These are phyloP conservation scores for Gandaritis pyraliata DNA, from an alignment of 2,888 invertebrate species.

Conservation along the genomic window DNA sequence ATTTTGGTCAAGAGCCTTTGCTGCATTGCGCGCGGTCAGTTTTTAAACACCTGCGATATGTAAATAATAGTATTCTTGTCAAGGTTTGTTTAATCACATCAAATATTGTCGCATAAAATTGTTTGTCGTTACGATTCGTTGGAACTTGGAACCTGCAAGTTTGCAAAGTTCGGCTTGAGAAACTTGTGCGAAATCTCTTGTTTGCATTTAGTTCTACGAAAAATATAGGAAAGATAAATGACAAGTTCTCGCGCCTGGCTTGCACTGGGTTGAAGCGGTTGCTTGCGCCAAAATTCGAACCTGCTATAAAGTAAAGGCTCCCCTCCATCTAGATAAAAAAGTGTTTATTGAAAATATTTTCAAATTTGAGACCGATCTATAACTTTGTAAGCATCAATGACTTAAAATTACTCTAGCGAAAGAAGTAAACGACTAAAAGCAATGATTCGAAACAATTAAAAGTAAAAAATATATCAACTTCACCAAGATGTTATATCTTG, in stretches of 20 bases:
- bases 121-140: slow-evolving; percentile 25
- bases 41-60: slow-evolving; percentile 4
- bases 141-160: slow-evolving; percentile 21
- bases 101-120: slow-evolving; percentile 21
- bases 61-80: slow-evolving; percentile 7
- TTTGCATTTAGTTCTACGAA: slow-evolving; percentile 23
- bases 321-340: too few relatives aligned
- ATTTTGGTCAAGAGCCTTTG: not conserved
- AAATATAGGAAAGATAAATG: slow-evolving; percentile 9
- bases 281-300: too few relatives aligned
- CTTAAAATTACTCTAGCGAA: too few relatives aligned
- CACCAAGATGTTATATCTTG: not conserved
- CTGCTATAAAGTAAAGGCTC: too few relatives aligned
- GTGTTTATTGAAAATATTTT: too few relatives aligned
- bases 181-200: slow-evolving; percentile 22
- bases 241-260: not conserved
- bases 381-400: too few relatives aligned
- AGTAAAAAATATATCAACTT: too few relatives aligned
- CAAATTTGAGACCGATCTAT: too few relatives aligned
- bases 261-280: too few relatives aligned
- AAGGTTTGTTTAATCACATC: slow-evolving; percentile 27
- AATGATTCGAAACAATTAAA: too few relatives aligned
- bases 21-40: not conserved
- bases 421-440: too few relatives aligned
- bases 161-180: slow-evolving; percentile 26